Conservation (phyloP, 2,113 vertebrate species). For the Pheucticus melanocephalus region DNA sequence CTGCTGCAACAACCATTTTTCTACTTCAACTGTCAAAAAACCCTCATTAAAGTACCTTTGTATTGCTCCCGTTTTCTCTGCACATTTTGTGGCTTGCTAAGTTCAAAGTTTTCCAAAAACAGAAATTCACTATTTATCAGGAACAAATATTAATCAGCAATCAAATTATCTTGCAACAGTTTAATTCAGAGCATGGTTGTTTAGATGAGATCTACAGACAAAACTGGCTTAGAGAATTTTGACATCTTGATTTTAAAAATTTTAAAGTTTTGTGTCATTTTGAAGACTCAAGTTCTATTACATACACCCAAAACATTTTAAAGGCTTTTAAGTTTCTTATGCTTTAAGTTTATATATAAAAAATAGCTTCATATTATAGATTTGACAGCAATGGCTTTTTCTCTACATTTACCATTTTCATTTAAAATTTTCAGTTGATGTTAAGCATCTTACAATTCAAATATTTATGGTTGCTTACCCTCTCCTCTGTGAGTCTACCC, state of each 20-base stretch:
- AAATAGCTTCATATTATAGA: background rate
- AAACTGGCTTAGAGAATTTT: background rate
- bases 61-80: background rate
- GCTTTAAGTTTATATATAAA: background rate
- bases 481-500: slow-evolving; percentile 88
- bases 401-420: background rate
- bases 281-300: background rate
- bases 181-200: background rate
- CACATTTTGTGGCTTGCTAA: background rate
- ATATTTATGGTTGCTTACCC: slow-evolving; percentile 67
- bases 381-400: background rate
- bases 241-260: background rate
- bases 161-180: background rate
- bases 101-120: background rate
- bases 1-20: background rate
- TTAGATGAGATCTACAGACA: background rate
- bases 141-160: background rate
- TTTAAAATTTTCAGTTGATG: background rate
- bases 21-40: background rate
- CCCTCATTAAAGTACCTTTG: background rate
- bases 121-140: background rate
- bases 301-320: background rate
- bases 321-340: background rate
- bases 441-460: background rate
- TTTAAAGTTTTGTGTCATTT: background rate